Evolutionary conservation across 2,888 invertebrate genomes (phyloP).

Genomic region (Eustalomyia histrio): DNA sequence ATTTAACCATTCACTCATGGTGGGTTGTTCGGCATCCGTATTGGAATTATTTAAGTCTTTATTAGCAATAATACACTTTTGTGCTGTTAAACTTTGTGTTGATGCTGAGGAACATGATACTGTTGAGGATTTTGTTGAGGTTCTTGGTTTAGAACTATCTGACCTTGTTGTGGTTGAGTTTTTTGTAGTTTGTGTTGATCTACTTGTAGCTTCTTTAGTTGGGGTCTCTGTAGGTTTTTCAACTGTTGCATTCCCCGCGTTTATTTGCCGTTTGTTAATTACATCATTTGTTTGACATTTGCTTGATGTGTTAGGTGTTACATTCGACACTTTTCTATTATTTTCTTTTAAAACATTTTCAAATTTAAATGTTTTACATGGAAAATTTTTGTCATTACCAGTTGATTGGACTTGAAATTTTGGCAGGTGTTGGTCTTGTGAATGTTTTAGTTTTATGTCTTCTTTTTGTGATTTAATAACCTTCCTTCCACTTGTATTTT

Average conservation of each 20-base stretch:
- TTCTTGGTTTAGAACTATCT: slow-evolving; percentile 4
- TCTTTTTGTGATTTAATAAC: neutral
- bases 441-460: neutral
- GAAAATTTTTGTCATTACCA: slow-evolving; percentile 17
- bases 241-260: neutral
- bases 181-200: slow-evolving; percentile 48
- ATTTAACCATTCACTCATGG: slow-evolving; percentile 77
- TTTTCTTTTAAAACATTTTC: slow-evolving; percentile 28
- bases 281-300: slow-evolving; percentile 45
- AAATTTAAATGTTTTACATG: slow-evolving; percentile 2
- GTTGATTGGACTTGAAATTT: slow-evolving; percentile 11
- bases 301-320: slow-evolving; percentile 12
- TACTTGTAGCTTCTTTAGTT: slow-evolving; percentile 16
- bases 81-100: slow-evolving; percentile 57
- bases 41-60: slow-evolving; percentile 40
- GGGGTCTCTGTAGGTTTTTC: neutral
- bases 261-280: slow-evolving; percentile 19
- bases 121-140: neutral
- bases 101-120: slow-evolving; percentile 39
- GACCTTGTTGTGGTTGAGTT: neutral
- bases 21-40: slow-evolving; percentile 62
- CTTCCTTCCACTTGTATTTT: slow-evolving; percentile 33
- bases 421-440: neutral
- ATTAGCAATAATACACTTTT: slow-evolving; percentile 39
- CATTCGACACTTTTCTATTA: slow-evolving; percentile 40